Evolutionary conservation across 2,888 invertebrate genomes (phyloP), one percentile per base, ranked within the genome.

Genomic region (Branchipolynoe longqiensis): DNA sequence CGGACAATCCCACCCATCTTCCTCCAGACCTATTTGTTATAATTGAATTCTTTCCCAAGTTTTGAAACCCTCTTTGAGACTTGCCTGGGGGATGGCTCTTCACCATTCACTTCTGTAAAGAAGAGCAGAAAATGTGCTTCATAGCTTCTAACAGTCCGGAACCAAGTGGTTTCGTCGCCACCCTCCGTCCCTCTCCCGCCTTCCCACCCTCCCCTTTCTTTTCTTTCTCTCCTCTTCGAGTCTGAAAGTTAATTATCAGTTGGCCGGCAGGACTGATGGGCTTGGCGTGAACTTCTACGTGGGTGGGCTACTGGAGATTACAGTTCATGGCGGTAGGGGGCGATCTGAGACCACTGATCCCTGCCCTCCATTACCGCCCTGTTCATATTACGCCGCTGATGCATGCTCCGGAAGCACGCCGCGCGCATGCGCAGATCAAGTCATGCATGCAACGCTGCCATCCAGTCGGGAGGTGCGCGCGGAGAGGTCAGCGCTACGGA

Each of bases 361-460:
- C 0, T 69, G 36, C 1, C 69, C 69, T 69, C 38, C 18, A 69
- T 69, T 69, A 69, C 69, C 69, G 12, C 69, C 8, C 69, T 33
- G 69, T 69, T 69, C 69, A 69, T 69, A 69, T 69, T 69, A 22
- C 69, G 3, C 69, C 69, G 25, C 69, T 69, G 69, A 36, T 33
- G 69, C 36, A 69, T 33, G 69, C 1, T 36, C 36, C 69, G 38
- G 69, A 69, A 33, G 69, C 69, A 69, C 69, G 38, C 18, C 22
- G 36, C 38, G 12, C 69, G 69, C 69, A 38, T 38, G 69, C 18
- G 69, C 69, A 69, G 69, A n/a, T 69, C 69, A 69, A 69, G 69
- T 69, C 69, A 78, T 41, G 78, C 78, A 78, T 78, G 41, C 78
- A 78, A 78, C 12, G 31, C 41, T 48, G 78, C 22, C 48, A 78